Percentiles rank a stretch among this genome's conserved stretches.
Evolutionary conservation across 2,113 vertebrate species (phyloP).

Genomic region (Jaculus jaculus): DNA sequence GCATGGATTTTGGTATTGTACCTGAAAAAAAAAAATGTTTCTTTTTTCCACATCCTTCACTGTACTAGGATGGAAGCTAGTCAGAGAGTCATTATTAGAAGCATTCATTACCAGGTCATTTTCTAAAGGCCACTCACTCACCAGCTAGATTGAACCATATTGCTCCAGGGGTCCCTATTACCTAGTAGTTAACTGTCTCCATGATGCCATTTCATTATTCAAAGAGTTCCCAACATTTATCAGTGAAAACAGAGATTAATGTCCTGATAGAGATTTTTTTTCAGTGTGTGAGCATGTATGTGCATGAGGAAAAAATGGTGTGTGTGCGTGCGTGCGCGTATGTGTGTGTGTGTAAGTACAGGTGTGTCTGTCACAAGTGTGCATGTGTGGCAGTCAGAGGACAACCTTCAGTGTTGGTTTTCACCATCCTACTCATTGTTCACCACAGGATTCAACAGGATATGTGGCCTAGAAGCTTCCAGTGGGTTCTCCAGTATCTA

Average conservation of each 20-base stretch:
- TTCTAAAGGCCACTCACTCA: not conserved
- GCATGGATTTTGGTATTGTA: not conserved
- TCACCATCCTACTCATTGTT: no score
- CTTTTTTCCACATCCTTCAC: not conserved
- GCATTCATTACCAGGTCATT: not conserved
- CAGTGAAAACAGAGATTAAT: not conserved
- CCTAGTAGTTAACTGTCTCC: not conserved
- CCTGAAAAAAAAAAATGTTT: no score
- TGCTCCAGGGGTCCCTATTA: fast-evolving
- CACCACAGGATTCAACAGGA: no score
- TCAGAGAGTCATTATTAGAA: not conserved
- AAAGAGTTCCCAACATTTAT: not conserved
- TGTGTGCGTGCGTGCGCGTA: no score
- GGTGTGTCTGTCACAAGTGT: no score
- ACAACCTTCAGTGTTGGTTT: no score
- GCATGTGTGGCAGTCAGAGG: no score
- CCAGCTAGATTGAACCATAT: not conserved
- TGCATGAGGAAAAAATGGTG: no score
- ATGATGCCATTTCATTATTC: not conserved
- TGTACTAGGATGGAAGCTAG: not conserved
- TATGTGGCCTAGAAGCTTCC: no score
- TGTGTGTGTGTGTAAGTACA: no score
- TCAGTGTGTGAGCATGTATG: no score
- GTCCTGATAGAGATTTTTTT: not conserved
- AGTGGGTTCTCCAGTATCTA: no score